Evolutionary conservation across 2,797 vertebrate species (phyloP), one percentile per base, ranked within the genome.

Genomic region (Myripristis murdjan): DNA sequence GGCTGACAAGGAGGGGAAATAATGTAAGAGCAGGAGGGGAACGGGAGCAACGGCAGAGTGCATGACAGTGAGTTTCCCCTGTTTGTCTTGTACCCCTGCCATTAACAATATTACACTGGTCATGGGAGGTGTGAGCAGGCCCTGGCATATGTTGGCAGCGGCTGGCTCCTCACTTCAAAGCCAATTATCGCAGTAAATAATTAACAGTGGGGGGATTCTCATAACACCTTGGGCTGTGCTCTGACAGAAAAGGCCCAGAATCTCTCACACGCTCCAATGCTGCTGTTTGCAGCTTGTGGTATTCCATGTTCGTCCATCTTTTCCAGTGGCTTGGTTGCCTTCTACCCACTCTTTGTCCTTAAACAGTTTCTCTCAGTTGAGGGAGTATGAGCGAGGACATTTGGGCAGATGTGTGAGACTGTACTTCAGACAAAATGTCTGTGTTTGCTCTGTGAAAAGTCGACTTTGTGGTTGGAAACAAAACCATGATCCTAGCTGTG

Each of bases 141-240:
- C 52, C 60, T 62, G 55, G 59, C 87, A 86, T 84, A 87, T 83
- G 75, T 81, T 83, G 70, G 78, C 83, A 83, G 81, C 5, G 69
- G 64, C 89, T 86, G 86, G 80, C 77, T 79, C 57, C 52, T 68
- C 72, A 83, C 88, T 89, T 91, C 88, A 90, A 90, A 92, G 79
- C 72, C 88, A 91, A 90, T 94, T 91, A 91, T 65, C 55, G 18
- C 64, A 61, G 82, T 91, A 92, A 92, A 92, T 91, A 91, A 93
- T 89, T 85, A 93, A 90, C 88, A 85, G 79, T 74, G 18, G 83
- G 85, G 48, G 74, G 79, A 73, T 83, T 84, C 58, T 85, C 74
- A 33, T 53, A 68, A 53, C 82, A 87, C 82, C 83, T 64, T 65
- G 59, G 76, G 85, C 81, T 77, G 33, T 61, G 77, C 72, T 74